Evolutionary conservation across 2,113 vertebrate species (phyloP), one percentile per base, ranked within the genome.

Genomic region (Tyrannus savana): DNA sequence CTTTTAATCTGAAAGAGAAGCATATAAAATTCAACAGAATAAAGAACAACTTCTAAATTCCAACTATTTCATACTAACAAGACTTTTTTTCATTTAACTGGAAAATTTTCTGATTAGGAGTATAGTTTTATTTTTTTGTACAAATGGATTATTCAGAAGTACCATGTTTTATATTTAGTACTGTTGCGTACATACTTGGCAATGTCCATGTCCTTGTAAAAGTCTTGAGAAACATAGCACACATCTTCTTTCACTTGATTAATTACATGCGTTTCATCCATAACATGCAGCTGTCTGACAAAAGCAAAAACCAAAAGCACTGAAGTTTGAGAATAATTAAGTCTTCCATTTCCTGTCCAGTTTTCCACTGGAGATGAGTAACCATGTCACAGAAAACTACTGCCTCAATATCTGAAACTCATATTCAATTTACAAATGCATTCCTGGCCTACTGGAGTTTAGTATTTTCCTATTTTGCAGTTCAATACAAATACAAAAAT

Each of bases 171-270:
- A 69, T 24, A 59, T 44, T 72, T 55, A 82, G 21, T 55, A 80
- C 28, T 27, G 68, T 23, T 50, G 58, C 58, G 85, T 62, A 97
- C 99, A 50, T 98, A 99, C 99, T 99, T 99, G 67, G 99, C 99
- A 53, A 98, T 98, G 89, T 99, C 99, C 99, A 99, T 99, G 96
- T 99, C 99, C 87, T 98, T 99, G 95, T 99, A 99, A 93, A 99
- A 99, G 77, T 99, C 98, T 96, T 99, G 99, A 42, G 99, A 99
- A 46, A 99, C 99, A 6, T 99, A 99, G 95, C 99, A 99, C 35
- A 99, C 99, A 80, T 99, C 99, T 97, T 99, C 99, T 94, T 99
- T 99, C 81, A 99, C 99, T 96, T 99, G 99, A 96, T 99, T 99
- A 96, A 99, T 99, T 52, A 99, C 99, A 64, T 99, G 98, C 0